Percentiles rank a stretch among this genome's conserved stretches.
phyloP scores from a whole-genome alignment of 2,888 invertebrate species.

The Vesta saturnalis region DNA sequence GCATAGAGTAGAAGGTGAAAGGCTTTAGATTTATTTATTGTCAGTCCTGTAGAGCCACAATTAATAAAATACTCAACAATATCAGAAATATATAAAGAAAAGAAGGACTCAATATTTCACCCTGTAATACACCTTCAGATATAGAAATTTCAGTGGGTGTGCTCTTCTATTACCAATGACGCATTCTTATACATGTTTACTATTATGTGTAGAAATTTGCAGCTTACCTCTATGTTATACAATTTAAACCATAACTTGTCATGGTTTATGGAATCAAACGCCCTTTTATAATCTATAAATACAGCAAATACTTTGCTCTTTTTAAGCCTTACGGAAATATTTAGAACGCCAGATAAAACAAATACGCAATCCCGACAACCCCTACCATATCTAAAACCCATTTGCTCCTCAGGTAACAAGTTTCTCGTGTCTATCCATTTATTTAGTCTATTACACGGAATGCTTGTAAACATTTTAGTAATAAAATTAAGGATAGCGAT shows the following conservation, averaged over 20 bases:
- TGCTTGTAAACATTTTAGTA: not conserved
- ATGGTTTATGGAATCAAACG: not conserved
- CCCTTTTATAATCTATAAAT: not conserved
- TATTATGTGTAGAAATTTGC: not conserved
- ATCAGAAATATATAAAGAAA: too few relatives aligned
- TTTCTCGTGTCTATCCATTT: not conserved
- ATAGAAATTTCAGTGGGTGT: too few relatives aligned
- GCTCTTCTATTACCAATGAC: too few relatives aligned
- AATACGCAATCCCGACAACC: not conserved
- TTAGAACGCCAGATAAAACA: not conserved
- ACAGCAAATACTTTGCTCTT: not conserved
- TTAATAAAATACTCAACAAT: too few relatives aligned
- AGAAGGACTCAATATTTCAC: too few relatives aligned
- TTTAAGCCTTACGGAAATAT: not conserved
- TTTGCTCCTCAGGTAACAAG: not conserved
- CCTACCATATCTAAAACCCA: not conserved
- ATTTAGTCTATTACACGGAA: not conserved
- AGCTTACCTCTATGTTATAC: not conserved
- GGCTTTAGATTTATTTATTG: too few relatives aligned
- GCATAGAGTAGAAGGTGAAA: too few relatives aligned
- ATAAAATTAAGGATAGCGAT: too few relatives aligned
- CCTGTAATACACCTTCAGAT: too few relatives aligned
- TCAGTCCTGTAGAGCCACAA: too few relatives aligned
- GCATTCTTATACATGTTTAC: not conserved
- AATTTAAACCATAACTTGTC: not conserved